Evolutionary conservation across 2,888 invertebrate genomes (phyloP).

Genomic region (Lithophane leautieri): DNA sequence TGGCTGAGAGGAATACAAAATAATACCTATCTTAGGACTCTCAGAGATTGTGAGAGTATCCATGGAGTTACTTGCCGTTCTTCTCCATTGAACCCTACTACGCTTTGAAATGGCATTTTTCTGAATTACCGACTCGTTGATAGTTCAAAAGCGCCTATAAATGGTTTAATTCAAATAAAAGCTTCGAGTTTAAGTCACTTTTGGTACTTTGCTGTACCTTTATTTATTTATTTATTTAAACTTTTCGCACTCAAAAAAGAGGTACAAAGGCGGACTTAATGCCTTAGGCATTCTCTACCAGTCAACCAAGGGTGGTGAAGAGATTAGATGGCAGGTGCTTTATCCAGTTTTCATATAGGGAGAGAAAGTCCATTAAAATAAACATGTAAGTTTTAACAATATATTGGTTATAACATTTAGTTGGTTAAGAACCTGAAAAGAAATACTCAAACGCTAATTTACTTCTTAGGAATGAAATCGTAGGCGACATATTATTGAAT

Average conservation of each 20-base stretch:
- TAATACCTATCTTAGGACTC: not conserved
- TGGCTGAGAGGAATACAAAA: not conserved
- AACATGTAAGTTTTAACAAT: not conserved
- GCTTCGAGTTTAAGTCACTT: not conserved
- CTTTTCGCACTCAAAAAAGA: too few species aligned
- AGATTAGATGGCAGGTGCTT: too few species aligned
- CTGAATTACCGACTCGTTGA: not conserved
- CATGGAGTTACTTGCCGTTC: too few species aligned
- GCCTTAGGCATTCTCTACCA: too few species aligned
- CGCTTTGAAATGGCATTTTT: not conserved
- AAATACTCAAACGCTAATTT: too few species aligned
- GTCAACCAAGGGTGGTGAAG: too few species aligned
- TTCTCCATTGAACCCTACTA: too few species aligned
- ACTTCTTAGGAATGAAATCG: not conserved
- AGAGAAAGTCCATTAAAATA: not conserved
- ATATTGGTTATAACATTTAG: too few species aligned
- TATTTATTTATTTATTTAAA: too few species aligned
- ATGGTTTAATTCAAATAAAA: not conserved
- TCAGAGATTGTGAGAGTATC: not conserved
- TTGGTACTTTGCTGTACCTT: not conserved
- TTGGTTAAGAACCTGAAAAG: not conserved
- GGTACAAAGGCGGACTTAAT: too few species aligned
- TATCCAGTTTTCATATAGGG: too few species aligned
- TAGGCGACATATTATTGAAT: not conserved
- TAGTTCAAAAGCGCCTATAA: too few species aligned